phyloP scores from a whole-genome alignment of 2,797 vertebrate genomes.

The Megalops cyprinoides region DNA sequence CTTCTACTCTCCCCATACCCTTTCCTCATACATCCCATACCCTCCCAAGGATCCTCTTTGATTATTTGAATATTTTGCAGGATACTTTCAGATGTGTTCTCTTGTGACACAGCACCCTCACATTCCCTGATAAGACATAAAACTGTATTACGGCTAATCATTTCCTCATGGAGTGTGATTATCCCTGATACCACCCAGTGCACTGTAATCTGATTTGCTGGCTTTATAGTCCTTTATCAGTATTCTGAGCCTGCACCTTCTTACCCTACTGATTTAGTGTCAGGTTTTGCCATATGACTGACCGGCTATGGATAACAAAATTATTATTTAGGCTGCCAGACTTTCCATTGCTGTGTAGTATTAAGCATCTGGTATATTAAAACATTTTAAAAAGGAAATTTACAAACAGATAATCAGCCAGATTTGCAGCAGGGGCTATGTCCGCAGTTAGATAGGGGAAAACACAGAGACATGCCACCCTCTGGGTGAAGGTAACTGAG shows the following conservation, averaged over 20 bases:
- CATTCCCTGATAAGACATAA: not conserved
- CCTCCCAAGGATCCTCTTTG: not conserved
- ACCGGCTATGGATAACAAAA: slow-evolving; percentile 33
- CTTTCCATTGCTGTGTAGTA: slow-evolving; percentile 27
- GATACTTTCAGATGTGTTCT: not conserved
- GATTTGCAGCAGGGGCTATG: slow-evolving; percentile 40
- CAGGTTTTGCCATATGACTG: slow-evolving; percentile 28
- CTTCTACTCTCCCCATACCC: not conserved
- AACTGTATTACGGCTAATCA: not conserved
- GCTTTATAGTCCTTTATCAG: slow-evolving; percentile 39
- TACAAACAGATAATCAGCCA: slow-evolving; percentile 39
- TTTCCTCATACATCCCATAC: not conserved
- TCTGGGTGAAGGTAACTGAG: slow-evolving; percentile 23
- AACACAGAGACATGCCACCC: slow-evolving; percentile 30
- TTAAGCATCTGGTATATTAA: slow-evolving; percentile 37
- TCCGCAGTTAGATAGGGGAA: slow-evolving; percentile 23
- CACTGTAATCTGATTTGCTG: not conserved
- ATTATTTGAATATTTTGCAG: not conserved
- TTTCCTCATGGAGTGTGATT: slow-evolving; percentile 29
- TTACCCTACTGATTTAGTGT: slow-evolving; percentile 33
- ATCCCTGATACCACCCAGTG: slow-evolving; percentile 21
- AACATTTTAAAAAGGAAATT: slow-evolving; percentile 48
- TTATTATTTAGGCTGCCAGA: slow-evolving; percentile 40
- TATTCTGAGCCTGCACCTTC: slow-evolving; percentile 32
- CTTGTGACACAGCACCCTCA: not conserved